These are phyloP conservation scores for Pluvialis apricaria DNA, from an alignment of 2,113 vertebrate species.

Conservation along the genomic window DNA sequence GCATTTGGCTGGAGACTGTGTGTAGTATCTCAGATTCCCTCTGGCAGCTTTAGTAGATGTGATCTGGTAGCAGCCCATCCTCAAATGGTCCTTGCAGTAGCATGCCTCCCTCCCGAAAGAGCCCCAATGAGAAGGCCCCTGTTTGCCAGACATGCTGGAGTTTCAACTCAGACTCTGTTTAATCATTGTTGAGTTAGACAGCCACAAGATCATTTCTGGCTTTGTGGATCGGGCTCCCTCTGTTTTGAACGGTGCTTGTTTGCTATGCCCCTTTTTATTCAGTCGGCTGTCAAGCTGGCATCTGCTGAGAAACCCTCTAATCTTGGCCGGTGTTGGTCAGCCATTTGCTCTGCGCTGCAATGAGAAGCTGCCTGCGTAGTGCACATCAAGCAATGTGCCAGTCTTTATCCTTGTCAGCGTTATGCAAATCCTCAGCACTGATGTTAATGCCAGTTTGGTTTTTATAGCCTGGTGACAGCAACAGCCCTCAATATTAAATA, in stretches of 20 bases:
- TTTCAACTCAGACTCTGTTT: not conserved
- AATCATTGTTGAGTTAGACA: not conserved
- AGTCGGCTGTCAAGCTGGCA: not conserved
- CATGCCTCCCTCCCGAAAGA: not conserved
- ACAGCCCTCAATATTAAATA: slow-evolving; percentile 60
- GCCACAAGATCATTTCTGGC: not conserved
- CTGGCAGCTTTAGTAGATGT: not conserved
- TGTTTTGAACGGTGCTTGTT: not conserved
- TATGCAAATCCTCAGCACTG: slow-evolving; percentile 40
- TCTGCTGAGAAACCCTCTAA: not conserved
- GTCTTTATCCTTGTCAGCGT: slow-evolving; percentile 39
- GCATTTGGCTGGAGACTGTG: not conserved
- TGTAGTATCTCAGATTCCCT: not conserved
- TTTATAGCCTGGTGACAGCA: slow-evolving; percentile 65
- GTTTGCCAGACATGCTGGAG: not conserved
- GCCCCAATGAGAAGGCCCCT: not conserved
- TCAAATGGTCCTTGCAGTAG: not conserved
- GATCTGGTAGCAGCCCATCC: not conserved
- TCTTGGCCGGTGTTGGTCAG: not conserved
- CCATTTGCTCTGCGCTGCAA: not conserved
- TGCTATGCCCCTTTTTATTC: not conserved
- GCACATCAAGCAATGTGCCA: not conserved
- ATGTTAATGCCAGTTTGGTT: slow-evolving; percentile 50
- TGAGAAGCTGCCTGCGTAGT: not conserved
- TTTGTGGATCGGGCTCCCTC: not conserved